These are phyloP conservation scores for Hirtodrosophila duncani DNA, from an alignment of 2,888 invertebrate genomes.

Conservation along the genomic window DNA sequence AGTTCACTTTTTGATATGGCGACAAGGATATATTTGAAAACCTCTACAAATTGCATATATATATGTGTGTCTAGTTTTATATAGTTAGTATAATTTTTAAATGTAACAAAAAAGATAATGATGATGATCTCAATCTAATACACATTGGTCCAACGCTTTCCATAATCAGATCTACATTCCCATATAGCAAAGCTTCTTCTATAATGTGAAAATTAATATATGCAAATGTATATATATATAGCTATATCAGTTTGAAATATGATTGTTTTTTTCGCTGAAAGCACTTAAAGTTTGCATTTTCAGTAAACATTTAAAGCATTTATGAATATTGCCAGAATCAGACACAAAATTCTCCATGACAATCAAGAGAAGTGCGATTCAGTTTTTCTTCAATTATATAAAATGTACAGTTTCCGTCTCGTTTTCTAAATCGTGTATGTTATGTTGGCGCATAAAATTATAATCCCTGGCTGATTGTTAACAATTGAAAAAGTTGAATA, in stretches of 20 bases:
- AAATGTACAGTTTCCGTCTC: constrained; percentile 18
- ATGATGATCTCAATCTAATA: constrained; percentile 33
- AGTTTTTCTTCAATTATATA: no score
- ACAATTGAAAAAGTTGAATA: constrained; percentile 31
- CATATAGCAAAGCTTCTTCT: constrained; percentile 33
- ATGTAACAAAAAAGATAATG: constrained; percentile 5
- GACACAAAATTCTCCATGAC: constrained; percentile 41
- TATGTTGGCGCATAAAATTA: not conserved
- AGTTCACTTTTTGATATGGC: constrained; percentile 65
- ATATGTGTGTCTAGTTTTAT: not conserved
- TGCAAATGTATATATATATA: constrained; percentile 24
- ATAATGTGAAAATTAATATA: constrained; percentile 32
- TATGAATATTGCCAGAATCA: constrained; percentile 34
- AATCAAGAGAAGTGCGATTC: constrained; percentile 60
- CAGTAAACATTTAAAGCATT: constrained; percentile 21
- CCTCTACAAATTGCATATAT: constrained; percentile 29
- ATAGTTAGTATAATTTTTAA: not conserved
- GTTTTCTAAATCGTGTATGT: no score
- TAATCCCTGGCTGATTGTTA: constrained; percentile 17
- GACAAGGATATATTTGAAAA: constrained; percentile 55
- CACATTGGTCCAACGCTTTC: constrained; percentile 54
- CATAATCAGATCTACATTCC: constrained; percentile 12
- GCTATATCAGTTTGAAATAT: not conserved
- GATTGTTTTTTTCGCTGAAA: constrained; percentile 28
- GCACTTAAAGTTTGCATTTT: constrained; percentile 3